phyloP scores from a whole-genome alignment of 1,140 invertebrate species.

The Pseudomyrmex concolor region DNA sequence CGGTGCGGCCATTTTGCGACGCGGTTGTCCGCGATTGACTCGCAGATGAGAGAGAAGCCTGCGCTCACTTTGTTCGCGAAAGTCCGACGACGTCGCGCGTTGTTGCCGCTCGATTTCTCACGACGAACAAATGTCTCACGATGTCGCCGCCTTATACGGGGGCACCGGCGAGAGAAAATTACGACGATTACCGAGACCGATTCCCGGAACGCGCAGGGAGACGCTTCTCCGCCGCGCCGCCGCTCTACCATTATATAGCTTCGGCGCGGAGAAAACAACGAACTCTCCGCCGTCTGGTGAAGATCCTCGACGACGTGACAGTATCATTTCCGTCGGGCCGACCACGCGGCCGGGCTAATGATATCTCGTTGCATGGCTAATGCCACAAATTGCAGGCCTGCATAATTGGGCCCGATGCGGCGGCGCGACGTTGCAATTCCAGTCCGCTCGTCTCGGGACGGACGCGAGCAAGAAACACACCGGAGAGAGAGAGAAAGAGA shows the following conservation, averaged over 20 bases:
- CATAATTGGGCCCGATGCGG: conserved; percentile 35
- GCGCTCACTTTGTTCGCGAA: not conserved
- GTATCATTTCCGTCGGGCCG: conserved; percentile 28
- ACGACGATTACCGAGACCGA: conserved; percentile 59
- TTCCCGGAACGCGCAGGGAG: conserved; percentile 58
- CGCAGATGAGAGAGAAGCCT: not conserved
- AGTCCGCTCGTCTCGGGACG: not conserved
- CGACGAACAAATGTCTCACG: conserved; percentile 32
- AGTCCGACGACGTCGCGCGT: not conserved
- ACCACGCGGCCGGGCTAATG: conserved; percentile 38
- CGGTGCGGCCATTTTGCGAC: too few species aligned
- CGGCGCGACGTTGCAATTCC: not conserved
- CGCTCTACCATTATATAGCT: conserved; percentile 23
- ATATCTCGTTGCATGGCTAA: conserved; percentile 57
- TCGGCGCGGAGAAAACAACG: not conserved
- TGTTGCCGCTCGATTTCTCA: conserved; percentile 45
- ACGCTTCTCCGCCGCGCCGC: conserved; percentile 37
- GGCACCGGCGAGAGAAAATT: conserved; percentile 64
- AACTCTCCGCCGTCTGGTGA: conserved; percentile 4
- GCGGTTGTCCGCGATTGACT: too few species aligned
- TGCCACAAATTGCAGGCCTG: conserved; percentile 49
- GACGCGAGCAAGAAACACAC: not conserved
- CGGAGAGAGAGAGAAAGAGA: too few species aligned
- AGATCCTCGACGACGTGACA: conserved; percentile 15
- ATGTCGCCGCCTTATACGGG: conserved; percentile 58